Percentiles rank a stretch among this genome's conserved stretches.
phyloP scores from a whole-genome alignment of 2,113 vertebrate genomes.

The Salvelinus alpinus region DNA sequence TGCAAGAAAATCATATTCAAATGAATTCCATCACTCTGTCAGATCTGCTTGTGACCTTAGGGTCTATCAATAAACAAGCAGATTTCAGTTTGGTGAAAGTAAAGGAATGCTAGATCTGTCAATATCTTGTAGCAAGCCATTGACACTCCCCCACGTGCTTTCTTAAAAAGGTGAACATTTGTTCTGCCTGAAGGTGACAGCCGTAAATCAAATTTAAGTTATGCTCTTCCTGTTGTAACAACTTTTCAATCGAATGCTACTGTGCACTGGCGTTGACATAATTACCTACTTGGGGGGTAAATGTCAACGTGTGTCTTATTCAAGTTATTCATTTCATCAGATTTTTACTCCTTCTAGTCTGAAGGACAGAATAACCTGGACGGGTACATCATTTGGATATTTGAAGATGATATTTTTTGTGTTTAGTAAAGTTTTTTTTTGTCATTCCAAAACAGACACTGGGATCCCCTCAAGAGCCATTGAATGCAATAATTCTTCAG shows the following conservation, averaged over 20 bases:
- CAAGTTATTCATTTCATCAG: too few relatives aligned
- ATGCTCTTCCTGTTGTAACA: slow-evolving; percentile 14
- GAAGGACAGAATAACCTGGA: slow-evolving; percentile 33
- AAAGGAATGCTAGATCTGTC: slow-evolving; percentile 7
- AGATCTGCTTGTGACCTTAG: too few relatives aligned
- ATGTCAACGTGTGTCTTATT: background rate
- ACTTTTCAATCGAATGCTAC: slow-evolving; percentile 15
- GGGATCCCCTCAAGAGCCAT: too few relatives aligned
- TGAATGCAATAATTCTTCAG: slow-evolving; percentile 45
- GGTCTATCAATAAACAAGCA: background rate
- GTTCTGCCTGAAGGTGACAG: slow-evolving; percentile 28
- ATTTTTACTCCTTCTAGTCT: too few relatives aligned
- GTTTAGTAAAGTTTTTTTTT: slow-evolving; percentile 55
- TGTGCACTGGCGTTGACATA: background rate
- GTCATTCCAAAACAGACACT: slow-evolving; percentile 29
- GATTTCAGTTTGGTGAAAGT: background rate
- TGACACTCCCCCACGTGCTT: slow-evolving; percentile 18
- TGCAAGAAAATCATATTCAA: too few relatives aligned
- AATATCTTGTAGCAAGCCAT: background rate
- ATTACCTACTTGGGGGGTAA: background rate
- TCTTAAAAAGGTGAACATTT: slow-evolving; percentile 22
- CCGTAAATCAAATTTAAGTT: slow-evolving; percentile 47
- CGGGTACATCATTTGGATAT: slow-evolving; percentile 25
- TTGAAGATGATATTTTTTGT: slow-evolving; percentile 54
- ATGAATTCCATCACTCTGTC: too few relatives aligned